Evolutionary conservation across 2,113 vertebrate species (phyloP), one percentile per base, ranked within the genome.

Genomic region (Pteropus alecto): DNA sequence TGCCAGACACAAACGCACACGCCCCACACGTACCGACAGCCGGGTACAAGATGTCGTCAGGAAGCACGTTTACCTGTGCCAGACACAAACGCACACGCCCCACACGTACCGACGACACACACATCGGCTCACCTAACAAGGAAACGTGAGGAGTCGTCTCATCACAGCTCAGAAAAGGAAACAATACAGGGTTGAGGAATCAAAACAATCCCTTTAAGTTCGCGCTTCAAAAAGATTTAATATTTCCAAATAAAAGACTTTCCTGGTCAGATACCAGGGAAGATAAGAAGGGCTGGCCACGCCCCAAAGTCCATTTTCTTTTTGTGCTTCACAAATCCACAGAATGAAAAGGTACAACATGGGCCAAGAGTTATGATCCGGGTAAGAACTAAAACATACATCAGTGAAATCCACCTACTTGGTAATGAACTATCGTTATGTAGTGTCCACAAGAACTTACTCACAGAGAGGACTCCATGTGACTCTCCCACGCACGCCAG

Each of bases 311-410:
- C 43, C 38, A 30, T 28, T 26, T 35, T 8, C 28, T 48, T 78
- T 77, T 28, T 28, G 86, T 74, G 86, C 38, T 95, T 81, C 12
- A 94, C 94, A 87, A 97, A 94, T 12, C 92, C 87, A 93, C 87
- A 93, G 96, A 94, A 70, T 76, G 0, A 61, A 79, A 73, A 96
- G 94, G 87, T 1, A 61, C 21, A 82, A 30, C 67, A 46, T 0
- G 0, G 91, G 96, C 93, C 94, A 67, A 60, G 94, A 83, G 85
- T 92, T 60, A 92, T 41, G 71, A 95, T 73, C 38, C 65, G 51
- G 38, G 48, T 0, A 5, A 67, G 67, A 28, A 35, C 86, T 83
- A 51, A 93, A 65, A 65, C 0, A 86, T 35, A 92, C 78, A 94
- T 24, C 79, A 85, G 92, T 22, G 76, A 95, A 83, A 94, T 60